Evolutionary conservation across 2,888 invertebrate species (phyloP).

Genomic region (Plusia festucae): DNA sequence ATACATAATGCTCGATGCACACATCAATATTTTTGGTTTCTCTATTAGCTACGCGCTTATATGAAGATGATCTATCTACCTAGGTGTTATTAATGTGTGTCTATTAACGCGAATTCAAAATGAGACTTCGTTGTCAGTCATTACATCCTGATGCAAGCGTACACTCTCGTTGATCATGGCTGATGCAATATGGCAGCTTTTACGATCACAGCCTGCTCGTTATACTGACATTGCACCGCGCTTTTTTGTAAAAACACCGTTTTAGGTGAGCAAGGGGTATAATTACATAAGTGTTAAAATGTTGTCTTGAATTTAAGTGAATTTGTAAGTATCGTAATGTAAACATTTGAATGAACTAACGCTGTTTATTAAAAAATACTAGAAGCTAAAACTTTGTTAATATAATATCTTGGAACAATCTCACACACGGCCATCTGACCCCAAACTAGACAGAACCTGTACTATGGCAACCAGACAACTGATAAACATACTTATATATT

Average conservation of each 20-base stretch:
- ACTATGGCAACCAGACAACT: too few species aligned
- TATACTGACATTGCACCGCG: conserved; percentile 9
- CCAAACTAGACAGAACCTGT: too few species aligned
- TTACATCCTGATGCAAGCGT: conserved; percentile 37
- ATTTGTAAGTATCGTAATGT: neutral
- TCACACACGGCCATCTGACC: too few species aligned
- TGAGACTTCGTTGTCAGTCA: neutral
- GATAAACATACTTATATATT: too few species aligned
- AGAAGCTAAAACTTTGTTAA: too few species aligned
- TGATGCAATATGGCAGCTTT: conserved; percentile 74
- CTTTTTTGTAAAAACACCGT: conserved; percentile 40
- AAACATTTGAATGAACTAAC: too few species aligned
- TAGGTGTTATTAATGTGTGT: neutral
- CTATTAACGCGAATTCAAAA: neutral
- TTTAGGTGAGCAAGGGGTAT: conserved; percentile 28
- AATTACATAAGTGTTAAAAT: conserved; percentile 26
- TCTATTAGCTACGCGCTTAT: too few species aligned
- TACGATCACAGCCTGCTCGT: conserved; percentile 61
- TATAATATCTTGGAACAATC: too few species aligned
- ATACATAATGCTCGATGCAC: too few species aligned
- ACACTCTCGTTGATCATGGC: conserved; percentile 52
- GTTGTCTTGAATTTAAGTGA: conserved; percentile 10
- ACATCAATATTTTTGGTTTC: too few species aligned
- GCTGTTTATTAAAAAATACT: too few species aligned
- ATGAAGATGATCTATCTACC: too few species aligned